Evolutionary conservation across 1,140 invertebrate genomes (phyloP).

Genomic region (Drosophila serrata): DNA sequence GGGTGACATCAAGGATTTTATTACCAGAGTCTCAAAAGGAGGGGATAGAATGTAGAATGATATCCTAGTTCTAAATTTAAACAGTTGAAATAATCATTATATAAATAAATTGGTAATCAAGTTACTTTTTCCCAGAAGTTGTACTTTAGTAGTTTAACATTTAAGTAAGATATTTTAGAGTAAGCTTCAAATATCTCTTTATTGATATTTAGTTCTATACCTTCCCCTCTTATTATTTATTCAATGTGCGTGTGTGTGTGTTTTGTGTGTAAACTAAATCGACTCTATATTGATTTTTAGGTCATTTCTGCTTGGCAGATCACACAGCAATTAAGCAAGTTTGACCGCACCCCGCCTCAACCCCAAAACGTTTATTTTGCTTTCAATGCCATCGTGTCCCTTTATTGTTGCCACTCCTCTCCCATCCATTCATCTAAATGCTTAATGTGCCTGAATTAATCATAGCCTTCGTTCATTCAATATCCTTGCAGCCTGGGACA

Average conservation of each 20-base stretch:
- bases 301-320: conserved; percentile 31
- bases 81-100: neutral
- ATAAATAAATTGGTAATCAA: neutral
- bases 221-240: neutral
- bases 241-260: neutral
- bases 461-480: conserved; percentile 4
- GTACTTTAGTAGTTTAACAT: too few relatives aligned
- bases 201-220: neutral
- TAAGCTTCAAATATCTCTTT: neutral
- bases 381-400: neutral
- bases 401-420: neutral
- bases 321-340: conserved; percentile 32
- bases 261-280: neutral
- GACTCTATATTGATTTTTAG: conserved; percentile 21
- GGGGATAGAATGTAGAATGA: neutral
- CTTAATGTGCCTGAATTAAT: conserved; percentile 56
- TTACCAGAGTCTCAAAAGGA: too few relatives aligned
- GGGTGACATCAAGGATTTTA: conserved; percentile 1
- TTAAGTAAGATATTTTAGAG: too few relatives aligned
- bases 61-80: neutral
- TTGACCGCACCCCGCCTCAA: conserved; percentile 24
- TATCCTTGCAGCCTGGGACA: conserved; percentile 92
- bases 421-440: neutral
- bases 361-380: conserved; percentile 8
- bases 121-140: neutral